Base-by-base conservation (phyloP, 1,140 invertebrate genomes). In the Temnothorax nylanderi region DNA sequence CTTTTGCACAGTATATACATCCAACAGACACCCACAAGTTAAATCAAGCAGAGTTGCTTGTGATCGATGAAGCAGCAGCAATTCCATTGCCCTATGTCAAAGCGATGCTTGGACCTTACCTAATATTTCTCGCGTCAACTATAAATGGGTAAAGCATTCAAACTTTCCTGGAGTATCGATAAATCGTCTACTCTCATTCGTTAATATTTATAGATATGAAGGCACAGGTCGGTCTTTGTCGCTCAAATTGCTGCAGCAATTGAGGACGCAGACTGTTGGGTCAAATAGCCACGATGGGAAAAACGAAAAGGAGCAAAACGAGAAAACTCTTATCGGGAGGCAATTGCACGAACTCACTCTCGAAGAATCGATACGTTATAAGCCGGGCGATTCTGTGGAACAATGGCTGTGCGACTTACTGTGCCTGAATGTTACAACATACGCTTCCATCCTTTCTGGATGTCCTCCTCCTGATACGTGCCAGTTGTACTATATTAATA, bases 11-110 rank as follows among this genome's bases (percentile, higher is more conserved):
- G 97, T 99, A 99, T 93, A 99, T 99, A 93, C 97, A 98, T 91
- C 99, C 99, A 32, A 97, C 97, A 51, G 99, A 99, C 95, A 97
- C 97, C n/a, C 96, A 97, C 64, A 97, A 98, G 88, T 95, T 99
- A 41, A 97, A 98, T 21, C 98, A 99, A 93, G 99, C 99, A 18
- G 99, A 99, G 95, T 95, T 99, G 16, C 96, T 99, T 44, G 97
- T 99, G 32, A 99, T 99, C 90, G 99, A 99, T 94, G 99, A 99
- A 96, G 99, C 99, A 11, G 99, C 99, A 3, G 99, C 99, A 26
- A 99, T 99, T 90, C 99, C 99, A 0, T 95, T 99, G 67, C 98
- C 98, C 0, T 96, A 98, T 90, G 99, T 99, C 0, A 98, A 98
- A 92, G 96, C 97, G 58, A 97, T 99, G 93, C 96, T 99, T 74